Evolutionary conservation across 35 echinoderm and acorn worm species (phyloP).

Genomic region (Eucidaris tribuloides): DNA sequence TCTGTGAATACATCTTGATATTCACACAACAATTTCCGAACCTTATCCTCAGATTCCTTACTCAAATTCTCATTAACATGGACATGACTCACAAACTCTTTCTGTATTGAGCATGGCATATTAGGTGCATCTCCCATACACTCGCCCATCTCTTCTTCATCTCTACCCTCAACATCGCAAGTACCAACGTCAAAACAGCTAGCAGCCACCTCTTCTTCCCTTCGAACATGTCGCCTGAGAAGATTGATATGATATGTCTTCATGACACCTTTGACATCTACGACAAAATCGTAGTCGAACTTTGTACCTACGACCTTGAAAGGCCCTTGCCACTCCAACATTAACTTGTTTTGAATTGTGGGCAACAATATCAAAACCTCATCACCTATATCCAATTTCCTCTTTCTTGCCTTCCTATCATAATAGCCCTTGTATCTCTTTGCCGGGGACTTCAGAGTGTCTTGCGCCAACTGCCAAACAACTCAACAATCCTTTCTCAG

Average conservation of each 20-base stretch:
- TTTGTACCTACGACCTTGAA: conserved; percentile 30
- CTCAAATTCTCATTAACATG: too few relatives aligned
- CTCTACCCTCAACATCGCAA: too few relatives aligned
- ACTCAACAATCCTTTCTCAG: background rate
- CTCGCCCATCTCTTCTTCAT: too few relatives aligned
- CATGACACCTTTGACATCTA: conserved; percentile 17
- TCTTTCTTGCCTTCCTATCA: conserved; percentile 29
- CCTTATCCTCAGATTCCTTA: too few relatives aligned
- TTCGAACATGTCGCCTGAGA: conserved; percentile 36
- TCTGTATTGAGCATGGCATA: background rate
- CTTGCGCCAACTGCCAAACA: conserved; percentile 29
- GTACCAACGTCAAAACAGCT: too few relatives aligned
- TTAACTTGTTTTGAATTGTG: conserved; percentile 42
- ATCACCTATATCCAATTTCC: conserved; percentile 40
- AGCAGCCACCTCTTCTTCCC: background rate
- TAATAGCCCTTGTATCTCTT: background rate
- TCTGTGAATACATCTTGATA: conserved; percentile 3
- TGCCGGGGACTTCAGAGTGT: conserved; percentile 17
- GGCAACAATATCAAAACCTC: conserved; percentile 50
- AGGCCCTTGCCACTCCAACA: conserved; percentile 52
- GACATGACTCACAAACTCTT: background rate
- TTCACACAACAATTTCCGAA: too few relatives aligned
- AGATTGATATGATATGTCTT: conserved; percentile 62
- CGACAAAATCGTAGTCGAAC: conserved; percentile 14
- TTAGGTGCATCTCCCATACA: too few relatives aligned